Percentiles rank a stretch among this genome's conserved stretches.
Conservation (phyloP, 2,888 invertebrate species). For the Thymelicus acteon region DNA sequence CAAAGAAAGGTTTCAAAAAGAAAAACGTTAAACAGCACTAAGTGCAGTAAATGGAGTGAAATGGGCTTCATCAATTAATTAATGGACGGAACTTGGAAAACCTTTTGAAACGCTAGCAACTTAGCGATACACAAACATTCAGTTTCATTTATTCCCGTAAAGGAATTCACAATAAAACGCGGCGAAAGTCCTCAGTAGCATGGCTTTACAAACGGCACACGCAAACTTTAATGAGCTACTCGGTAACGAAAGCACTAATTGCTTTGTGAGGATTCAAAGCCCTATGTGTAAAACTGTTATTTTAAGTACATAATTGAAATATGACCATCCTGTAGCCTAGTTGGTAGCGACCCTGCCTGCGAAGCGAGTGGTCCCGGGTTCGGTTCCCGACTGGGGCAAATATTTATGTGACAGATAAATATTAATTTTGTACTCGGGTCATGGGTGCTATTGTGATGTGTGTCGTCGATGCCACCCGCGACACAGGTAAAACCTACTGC, state of each 20-base stretch:
- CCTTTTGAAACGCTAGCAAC: slow-evolving; percentile 15
- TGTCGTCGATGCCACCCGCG: no score
- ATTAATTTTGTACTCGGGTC: no score
- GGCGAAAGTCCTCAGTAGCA: slow-evolving; percentile 15
- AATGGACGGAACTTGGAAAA: slow-evolving; percentile 1
- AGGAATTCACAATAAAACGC: slow-evolving; percentile 21
- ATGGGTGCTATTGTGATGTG: no score
- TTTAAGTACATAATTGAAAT: no score
- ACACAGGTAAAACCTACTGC: no score
- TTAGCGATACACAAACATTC: slow-evolving; percentile 1
- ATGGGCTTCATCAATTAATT: slow-evolving; percentile 2
- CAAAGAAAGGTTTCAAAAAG: no score
- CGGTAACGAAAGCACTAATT: slow-evolving; percentile 27
- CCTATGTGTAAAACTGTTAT: slow-evolving; percentile 3
- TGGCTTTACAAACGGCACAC: slow-evolving; percentile 13
- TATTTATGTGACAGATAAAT: no score
- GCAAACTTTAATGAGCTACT: slow-evolving; percentile 26
- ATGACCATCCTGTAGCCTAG: no score
- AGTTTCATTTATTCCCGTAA: slow-evolving; percentile 17
- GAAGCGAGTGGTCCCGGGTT: no score
- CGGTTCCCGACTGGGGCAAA: no score
- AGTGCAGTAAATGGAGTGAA: slow-evolving; percentile 2
- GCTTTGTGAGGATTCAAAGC: slow-evolving; percentile 1
- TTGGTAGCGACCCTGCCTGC: no score
- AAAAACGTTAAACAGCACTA: not conserved